Evolutionary conservation across 2,113 vertebrate species (phyloP).

Genomic region (Tenrec ecaudatus): DNA sequence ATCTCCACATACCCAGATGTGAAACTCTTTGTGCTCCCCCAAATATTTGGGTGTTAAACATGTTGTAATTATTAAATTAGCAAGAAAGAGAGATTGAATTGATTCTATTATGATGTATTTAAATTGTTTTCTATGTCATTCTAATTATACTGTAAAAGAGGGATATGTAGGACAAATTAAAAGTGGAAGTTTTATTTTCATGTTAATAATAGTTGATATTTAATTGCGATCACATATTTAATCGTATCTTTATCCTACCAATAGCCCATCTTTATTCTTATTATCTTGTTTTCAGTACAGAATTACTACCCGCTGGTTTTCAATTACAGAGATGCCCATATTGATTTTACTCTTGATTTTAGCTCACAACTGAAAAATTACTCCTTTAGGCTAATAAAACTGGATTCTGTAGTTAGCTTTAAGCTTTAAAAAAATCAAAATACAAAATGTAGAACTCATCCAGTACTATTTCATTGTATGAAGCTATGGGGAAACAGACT

Average conservation of each 20-base stretch:
- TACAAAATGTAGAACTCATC: constrained; percentile 76
- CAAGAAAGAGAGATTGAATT: constrained; percentile 79
- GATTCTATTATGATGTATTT: constrained; percentile 82
- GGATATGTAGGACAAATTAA: constrained; percentile 77
- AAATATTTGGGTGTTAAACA: constrained; percentile 82
- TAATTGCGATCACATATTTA: constrained; percentile 89
- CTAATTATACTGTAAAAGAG: constrained; percentile 75
- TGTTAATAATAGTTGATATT: constrained; percentile 86
- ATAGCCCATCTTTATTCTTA: constrained; percentile 87
- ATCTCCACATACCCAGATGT: constrained; percentile 10
- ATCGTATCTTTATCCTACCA: constrained; percentile 85
- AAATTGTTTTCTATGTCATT: constrained; percentile 82
- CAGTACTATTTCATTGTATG: constrained; percentile 73
- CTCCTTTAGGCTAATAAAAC: constrained; percentile 86
- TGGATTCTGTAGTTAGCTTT: constrained; percentile 82
- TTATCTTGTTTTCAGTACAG: constrained; percentile 89
- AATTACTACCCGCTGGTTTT: constrained; percentile 91
- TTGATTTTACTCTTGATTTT: constrained; percentile 89
- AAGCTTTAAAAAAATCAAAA: constrained; percentile 80
- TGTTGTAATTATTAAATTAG: constrained; percentile 85
- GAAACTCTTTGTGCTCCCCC: constrained; percentile 74
- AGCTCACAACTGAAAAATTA: constrained; percentile 89
- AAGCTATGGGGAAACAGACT: constrained; percentile 80
- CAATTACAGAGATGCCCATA: constrained; percentile 89
- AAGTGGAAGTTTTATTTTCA: constrained; percentile 83